phyloP scores from a whole-genome alignment of 2,113 vertebrate species.

The Syrrhaptes paradoxus region DNA sequence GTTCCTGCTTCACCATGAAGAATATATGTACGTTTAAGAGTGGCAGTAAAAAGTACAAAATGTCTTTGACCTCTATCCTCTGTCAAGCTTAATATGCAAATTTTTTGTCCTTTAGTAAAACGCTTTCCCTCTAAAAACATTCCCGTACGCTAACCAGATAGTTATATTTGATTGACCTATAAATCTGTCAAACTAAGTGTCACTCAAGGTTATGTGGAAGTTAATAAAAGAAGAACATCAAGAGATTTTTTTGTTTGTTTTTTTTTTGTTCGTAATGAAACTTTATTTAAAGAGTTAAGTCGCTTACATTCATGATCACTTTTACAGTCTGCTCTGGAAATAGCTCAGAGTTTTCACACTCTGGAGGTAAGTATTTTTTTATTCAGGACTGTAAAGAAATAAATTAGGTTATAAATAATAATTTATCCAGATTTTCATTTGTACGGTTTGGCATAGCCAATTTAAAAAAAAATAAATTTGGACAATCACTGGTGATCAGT shows the following conservation, averaged over 20 bases:
- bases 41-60: not conserved
- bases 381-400: not conserved
- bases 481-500: not conserved
- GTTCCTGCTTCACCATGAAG: not conserved
- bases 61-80: not conserved
- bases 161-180: not conserved
- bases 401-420: slow-evolving; percentile 35
- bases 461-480: slow-evolving; percentile 34
- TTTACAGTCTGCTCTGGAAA: not conserved
- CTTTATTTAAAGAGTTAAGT: not conserved
- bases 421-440: slow-evolving; percentile 1
- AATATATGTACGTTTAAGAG: not conserved
- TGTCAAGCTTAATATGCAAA: not conserved
- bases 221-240: not conserved
- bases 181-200: not conserved
- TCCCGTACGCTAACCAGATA: not conserved
- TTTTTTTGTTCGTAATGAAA: not conserved
- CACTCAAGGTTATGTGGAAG: not conserved
- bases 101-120: not conserved
- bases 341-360: not conserved
- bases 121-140: not conserved
- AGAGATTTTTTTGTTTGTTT: not conserved
- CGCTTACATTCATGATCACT: not conserved
- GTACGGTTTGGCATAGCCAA: not conserved
- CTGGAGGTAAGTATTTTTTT: not conserved